Conservation (phyloP, 2,888 invertebrate genomes). For the Eupelmus urozonus region DNA sequence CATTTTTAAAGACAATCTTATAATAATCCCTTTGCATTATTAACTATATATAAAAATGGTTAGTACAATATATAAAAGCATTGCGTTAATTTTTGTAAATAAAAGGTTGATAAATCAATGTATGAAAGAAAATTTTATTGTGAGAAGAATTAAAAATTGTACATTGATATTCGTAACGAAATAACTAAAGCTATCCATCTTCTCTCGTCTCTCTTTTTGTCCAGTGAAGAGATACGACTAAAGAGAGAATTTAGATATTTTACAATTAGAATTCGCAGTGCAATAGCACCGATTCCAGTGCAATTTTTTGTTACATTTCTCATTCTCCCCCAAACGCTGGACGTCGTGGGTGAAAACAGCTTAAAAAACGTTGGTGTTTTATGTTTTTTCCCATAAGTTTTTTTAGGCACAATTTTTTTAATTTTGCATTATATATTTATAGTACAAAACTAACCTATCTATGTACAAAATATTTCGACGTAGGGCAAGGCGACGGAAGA, state of each 20-base stretch:
- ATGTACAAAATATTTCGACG: constrained; percentile 72
- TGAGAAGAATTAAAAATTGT: constrained; percentile 15
- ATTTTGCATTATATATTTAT: constrained; percentile 58
- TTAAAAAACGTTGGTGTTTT: constrained; percentile 37
- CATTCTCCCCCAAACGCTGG: not conserved
- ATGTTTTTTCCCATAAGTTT: constrained; percentile 35
- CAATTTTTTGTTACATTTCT: constrained; percentile 18
- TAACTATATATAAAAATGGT: too few species aligned
- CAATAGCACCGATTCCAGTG: constrained; percentile 44
- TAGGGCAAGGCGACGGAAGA: constrained; percentile 58
- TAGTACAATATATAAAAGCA: not conserved
- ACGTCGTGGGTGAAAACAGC: not conserved
- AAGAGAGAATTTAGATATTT: constrained; percentile 31
- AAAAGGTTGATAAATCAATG: not conserved
- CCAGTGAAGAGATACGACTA: constrained; percentile 25
- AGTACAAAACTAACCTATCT: constrained; percentile 75
- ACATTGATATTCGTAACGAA: constrained; percentile 19
- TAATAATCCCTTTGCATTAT: too few species aligned
- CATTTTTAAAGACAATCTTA: constrained; percentile 18
- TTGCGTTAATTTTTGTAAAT: not conserved
- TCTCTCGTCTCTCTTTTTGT: constrained; percentile 29
- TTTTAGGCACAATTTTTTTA: constrained; percentile 53
- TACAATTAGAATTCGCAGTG: constrained; percentile 26
- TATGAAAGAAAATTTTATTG: constrained; percentile 28
- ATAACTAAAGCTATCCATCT: constrained; percentile 42